Percentiles rank a stretch among this genome's conserved stretches.
phyloP scores from a whole-genome alignment of 2,888 invertebrate species.

The Orgyia antiqua region DNA sequence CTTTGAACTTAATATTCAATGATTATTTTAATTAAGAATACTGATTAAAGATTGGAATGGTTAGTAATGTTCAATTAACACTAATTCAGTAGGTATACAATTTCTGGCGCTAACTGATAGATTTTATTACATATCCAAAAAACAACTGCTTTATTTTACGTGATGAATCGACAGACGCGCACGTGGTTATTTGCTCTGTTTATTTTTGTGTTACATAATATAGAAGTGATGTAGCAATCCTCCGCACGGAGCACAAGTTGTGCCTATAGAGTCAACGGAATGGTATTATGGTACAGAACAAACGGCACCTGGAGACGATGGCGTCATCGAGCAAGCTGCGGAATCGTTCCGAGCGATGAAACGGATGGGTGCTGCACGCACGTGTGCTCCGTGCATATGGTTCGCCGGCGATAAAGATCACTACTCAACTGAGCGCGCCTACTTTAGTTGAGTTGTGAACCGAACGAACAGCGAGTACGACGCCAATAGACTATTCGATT shows the following conservation, averaged over 20 bases:
- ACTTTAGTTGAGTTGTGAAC: constrained; percentile 52
- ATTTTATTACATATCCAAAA: too few relatives aligned
- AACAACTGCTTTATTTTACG: too few relatives aligned
- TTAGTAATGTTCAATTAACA: constrained; percentile 16
- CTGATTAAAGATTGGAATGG: constrained; percentile 25
- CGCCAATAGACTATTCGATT: constrained; percentile 44
- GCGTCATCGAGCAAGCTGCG: constrained; percentile 43
- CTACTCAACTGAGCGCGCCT: constrained; percentile 49
- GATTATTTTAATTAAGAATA: constrained; percentile 11
- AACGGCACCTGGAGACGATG: constrained; percentile 13
- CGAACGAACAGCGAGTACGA: constrained; percentile 27
- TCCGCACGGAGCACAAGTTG: constrained; percentile 26
- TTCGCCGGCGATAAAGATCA: constrained; percentile 59
- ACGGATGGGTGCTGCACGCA: constrained; percentile 51
- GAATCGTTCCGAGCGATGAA: constrained; percentile 32
- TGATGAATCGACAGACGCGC: constrained; percentile 34
- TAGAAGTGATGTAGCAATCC: constrained; percentile 29
- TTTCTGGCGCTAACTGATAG: too few relatives aligned
- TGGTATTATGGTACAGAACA: background rate
- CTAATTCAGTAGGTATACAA: constrained; percentile 7
- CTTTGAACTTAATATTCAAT: too few relatives aligned
- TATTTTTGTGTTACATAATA: constrained; percentile 64
- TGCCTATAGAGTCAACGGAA: constrained; percentile 12
- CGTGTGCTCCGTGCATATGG: constrained; percentile 61
- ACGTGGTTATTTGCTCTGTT: constrained; percentile 58